Conservation (phyloP, 2,888 invertebrate species). For the Andricus quercusramuli region DNA sequence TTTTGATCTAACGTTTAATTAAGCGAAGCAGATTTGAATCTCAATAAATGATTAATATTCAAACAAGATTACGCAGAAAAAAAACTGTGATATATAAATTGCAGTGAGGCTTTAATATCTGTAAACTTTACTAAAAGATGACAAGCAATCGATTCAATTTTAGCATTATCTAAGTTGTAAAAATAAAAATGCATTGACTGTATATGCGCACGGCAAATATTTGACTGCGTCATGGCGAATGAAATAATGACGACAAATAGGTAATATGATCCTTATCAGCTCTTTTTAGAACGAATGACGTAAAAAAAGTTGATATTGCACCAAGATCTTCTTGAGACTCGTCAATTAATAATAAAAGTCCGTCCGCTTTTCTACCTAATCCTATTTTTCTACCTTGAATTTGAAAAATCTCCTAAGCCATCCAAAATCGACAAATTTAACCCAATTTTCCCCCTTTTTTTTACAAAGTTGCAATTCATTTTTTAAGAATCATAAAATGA, state of each 20-base stretch:
- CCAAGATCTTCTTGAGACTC: neutral
- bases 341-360: neutral
- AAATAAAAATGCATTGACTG: conserved; percentile 19
- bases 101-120: neutral
- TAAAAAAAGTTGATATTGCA: neutral
- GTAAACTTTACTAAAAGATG: neutral
- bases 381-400: too few relatives aligned
- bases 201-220: conserved; percentile 24
- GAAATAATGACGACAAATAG: neutral
- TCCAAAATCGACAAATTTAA: too few relatives aligned
- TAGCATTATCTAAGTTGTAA: conserved; percentile 20
- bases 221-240: conserved; percentile 10
- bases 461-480: too few relatives aligned
- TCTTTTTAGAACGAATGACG: neutral
- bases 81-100: neutral
- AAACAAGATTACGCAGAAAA: neutral
- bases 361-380: too few relatives aligned
- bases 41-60: neutral
- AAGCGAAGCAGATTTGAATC: neutral
- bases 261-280: conserved; percentile 13
- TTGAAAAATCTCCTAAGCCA: too few relatives aligned
- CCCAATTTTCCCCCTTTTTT: too few relatives aligned
- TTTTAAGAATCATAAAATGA: too few relatives aligned
- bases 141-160: neutral
- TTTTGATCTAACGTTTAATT: neutral